Evolutionary conservation across 2,113 vertebrate genomes (phyloP), one percentile per base, ranked within the genome.

Genomic region (Tetrax tetrax): DNA sequence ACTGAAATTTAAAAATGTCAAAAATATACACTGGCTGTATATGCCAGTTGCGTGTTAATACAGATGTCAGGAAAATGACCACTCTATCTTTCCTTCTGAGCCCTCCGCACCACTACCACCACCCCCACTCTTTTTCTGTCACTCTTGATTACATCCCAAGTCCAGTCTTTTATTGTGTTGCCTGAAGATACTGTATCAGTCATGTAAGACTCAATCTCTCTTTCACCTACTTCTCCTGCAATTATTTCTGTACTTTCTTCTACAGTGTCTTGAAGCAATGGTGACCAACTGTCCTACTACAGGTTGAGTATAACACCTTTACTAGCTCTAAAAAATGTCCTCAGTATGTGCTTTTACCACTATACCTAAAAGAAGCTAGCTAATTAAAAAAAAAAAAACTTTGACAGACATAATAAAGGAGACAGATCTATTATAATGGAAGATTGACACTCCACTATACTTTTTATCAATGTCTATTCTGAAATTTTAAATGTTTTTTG

Each of bases 21-120:
- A 74, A 74, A 91, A 66, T 25, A 38, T 3, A 28, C 2, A 81
- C 75, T 90, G 78, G 2, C 5, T 92, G 33, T 84, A 10, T 45
- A 77, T 60, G 53, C 22, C 16, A 60, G 6, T 41, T 81, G 16
- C 92, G 83, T 90, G 72, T 78, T 92, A 90, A 71, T 45, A 83
- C 66, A 83, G 54, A 86, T 89, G 79, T 70, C 88, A 84, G 76
- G 57, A 74, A 94, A 93, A 94, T 61, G 71, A 83, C 56, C 64
- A 50, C 24, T 93, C 92, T 60, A 48, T 92, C 23, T 90, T 91
- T 90, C 41, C 45, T 96, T 7, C 21, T 66, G 35, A 92, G 38
- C 51, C 76, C 50, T 86, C 56, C 78, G 13, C 31, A 90, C 29
- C n/a, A 27, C 17, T 64, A 10, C 12, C 10, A 66, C 35, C 29